phyloP scores from a whole-genome alignment of 2,113 vertebrate species.

The Catagonus wagneri region DNA sequence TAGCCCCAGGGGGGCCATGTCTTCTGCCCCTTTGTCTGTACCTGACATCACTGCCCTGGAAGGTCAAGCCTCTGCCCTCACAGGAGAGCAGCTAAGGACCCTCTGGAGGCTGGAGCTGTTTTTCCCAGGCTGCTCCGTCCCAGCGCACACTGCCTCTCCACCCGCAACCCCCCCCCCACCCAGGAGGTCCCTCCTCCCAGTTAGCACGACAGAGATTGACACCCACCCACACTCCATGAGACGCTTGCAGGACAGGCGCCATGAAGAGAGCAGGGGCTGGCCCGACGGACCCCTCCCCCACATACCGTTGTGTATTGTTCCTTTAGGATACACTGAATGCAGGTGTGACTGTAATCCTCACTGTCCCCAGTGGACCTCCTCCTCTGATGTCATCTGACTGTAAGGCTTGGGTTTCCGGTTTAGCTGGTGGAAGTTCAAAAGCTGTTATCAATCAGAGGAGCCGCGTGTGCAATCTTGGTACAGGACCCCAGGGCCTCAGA shows the following conservation, averaged over 20 bases:
- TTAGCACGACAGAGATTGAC: neutral
- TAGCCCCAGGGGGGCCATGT: neutral
- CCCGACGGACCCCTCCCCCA: constrained; percentile 2
- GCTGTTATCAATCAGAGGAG: neutral
- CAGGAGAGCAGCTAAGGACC: neutral
- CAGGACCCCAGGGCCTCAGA: neutral
- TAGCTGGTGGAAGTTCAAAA: neutral
- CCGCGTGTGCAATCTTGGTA: accelerated
- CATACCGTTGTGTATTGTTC: constrained; percentile 52
- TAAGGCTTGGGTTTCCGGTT: neutral
- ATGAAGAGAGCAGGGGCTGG: constrained; percentile 66
- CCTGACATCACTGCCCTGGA: neutral
- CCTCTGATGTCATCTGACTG: neutral
- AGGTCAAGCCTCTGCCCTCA: neutral
- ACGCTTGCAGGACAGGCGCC: constrained; percentile 83
- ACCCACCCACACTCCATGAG: neutral
- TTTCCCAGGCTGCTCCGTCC: neutral
- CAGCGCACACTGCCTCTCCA: constrained; percentile 13
- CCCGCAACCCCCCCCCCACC: neutral
- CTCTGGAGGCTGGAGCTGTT: neutral
- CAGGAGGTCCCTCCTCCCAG: neutral
- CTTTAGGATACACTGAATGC: constrained; percentile 65
- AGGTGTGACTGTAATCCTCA: constrained; percentile 23
- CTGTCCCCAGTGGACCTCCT: neutral
- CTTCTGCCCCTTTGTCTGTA: neutral